Evolutionary conservation across 2,888 invertebrate genomes (phyloP).

Genomic region (Panopea generosa): DNA sequence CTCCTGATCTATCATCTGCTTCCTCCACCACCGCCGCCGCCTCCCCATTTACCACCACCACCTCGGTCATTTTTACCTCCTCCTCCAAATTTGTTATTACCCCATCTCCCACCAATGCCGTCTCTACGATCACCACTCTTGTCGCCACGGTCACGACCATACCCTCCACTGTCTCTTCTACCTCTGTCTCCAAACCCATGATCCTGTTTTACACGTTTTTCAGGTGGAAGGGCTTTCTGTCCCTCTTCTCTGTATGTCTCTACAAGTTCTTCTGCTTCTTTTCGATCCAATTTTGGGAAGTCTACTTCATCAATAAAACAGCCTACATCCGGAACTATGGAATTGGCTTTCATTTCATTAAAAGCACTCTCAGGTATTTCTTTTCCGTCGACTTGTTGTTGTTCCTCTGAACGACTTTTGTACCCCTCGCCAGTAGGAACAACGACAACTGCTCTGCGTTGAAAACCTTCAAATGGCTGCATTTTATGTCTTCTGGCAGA

Average conservation of each 20-base stretch:
- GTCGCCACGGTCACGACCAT: slow-evolving; percentile 31
- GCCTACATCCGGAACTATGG: slow-evolving; percentile 92
- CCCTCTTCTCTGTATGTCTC: slow-evolving; percentile 92
- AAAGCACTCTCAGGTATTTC: slow-evolving; percentile 96
- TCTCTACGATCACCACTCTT: slow-evolving; percentile 25
- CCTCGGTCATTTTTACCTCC: no score
- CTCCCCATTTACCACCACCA: slow-evolving; percentile 30
- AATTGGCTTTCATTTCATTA: slow-evolving; percentile 99
- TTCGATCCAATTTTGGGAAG: slow-evolving; percentile 88
- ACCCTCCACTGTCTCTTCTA: slow-evolving; percentile 40
- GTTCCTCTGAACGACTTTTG: slow-evolving; percentile 92
- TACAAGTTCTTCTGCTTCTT: slow-evolving; percentile 91
- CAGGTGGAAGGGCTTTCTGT: slow-evolving; percentile 80
- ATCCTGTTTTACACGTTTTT: slow-evolving; percentile 57
- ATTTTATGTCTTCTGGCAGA: slow-evolving; percentile 99
- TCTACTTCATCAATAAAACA: slow-evolving; percentile 87
- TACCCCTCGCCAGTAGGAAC: slow-evolving; percentile 96
- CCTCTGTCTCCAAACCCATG: slow-evolving; percentile 52
- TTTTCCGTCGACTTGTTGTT: slow-evolving; percentile 95
- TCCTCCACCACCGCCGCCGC: no score
- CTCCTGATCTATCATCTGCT: no score
- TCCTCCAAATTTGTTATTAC: no score
- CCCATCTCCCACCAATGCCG: slow-evolving; percentile 27
- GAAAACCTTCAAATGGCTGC: slow-evolving; percentile 97
- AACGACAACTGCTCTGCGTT: slow-evolving; percentile 96